Percentiles rank a stretch among this genome's conserved stretches.
Evolutionary conservation across 2,888 invertebrate genomes (phyloP).

Genomic region (Xiphydria camelus): DNA sequence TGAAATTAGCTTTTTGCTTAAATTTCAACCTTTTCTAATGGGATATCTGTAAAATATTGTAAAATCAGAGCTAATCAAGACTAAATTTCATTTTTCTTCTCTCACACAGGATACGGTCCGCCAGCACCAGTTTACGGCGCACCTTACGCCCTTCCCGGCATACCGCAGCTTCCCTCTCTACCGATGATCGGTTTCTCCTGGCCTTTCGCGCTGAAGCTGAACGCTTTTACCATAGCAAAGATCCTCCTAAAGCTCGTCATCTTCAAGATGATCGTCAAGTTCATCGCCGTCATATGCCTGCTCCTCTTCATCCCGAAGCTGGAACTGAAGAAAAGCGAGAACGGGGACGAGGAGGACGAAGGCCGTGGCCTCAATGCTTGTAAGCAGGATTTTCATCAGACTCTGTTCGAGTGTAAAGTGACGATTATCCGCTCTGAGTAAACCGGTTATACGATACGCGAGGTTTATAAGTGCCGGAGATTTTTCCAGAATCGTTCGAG

Average conservation of each 20-base stretch:
- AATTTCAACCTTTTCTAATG: too few species aligned
- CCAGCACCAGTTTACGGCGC: conserved; percentile 57
- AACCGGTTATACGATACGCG: too few species aligned
- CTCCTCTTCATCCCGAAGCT: conserved; percentile 76
- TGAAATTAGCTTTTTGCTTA: too few species aligned
- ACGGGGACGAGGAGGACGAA: conserved; percentile 53
- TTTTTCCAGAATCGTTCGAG: too few species aligned
- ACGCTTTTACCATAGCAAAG: conserved; percentile 74
- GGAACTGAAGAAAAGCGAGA: conserved; percentile 52
- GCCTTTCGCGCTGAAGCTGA: conserved; percentile 68
- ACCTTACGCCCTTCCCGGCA: conserved; percentile 64
- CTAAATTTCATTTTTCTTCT: too few species aligned
- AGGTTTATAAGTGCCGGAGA: too few species aligned
- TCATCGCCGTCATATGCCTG: conserved; percentile 75
- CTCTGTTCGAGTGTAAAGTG: not conserved
- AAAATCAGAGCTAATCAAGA: too few species aligned
- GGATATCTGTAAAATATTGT: too few species aligned
- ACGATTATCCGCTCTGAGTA: not conserved
- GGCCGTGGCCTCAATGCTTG: conserved; percentile 13
- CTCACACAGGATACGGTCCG: too few species aligned
- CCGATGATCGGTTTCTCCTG: conserved; percentile 62
- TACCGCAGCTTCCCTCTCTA: conserved; percentile 43
- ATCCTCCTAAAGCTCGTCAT: conserved; percentile 75
- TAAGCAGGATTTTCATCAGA: conserved; percentile 5
- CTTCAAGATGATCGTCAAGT: conserved; percentile 81